Evolutionary conservation across 2,113 vertebrate genomes (phyloP).

Genomic region (Erythrocebus patas): DNA sequence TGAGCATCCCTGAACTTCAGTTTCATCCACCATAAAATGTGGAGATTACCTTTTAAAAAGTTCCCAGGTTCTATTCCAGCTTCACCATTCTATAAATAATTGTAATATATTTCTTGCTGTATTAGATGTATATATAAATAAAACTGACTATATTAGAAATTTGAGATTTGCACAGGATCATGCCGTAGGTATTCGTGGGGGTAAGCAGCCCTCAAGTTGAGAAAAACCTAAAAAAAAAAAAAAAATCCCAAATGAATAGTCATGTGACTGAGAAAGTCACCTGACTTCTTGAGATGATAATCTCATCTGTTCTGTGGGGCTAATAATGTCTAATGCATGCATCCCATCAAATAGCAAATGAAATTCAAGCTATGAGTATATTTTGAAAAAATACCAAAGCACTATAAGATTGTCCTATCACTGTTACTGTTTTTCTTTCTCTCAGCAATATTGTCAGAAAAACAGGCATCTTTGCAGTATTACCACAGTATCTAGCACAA

Average conservation of each 20-base stretch:
- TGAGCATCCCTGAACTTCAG: neutral
- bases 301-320: neutral
- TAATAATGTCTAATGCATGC: neutral
- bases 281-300: neutral
- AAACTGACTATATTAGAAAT: neutral
- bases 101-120: neutral
- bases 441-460: neutral
- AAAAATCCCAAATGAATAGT: neutral
- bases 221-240: neutral
- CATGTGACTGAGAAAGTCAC: neutral
- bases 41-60: neutral
- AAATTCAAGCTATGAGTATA: neutral
- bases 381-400: neutral
- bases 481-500: neutral
- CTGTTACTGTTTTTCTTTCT: neutral
- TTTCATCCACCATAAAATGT: conserved; percentile 20
- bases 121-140: neutral
- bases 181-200: neutral
- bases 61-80: neutral
- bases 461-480: neutral
- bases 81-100: neutral
- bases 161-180: neutral
- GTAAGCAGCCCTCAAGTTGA: neutral
- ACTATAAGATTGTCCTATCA: neutral
- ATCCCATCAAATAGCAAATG: neutral